Percentiles rank a stretch among this genome's conserved stretches.
Conservation (phyloP, 2,888 invertebrate species). For the Mimumesa dahlbomi region DNA sequence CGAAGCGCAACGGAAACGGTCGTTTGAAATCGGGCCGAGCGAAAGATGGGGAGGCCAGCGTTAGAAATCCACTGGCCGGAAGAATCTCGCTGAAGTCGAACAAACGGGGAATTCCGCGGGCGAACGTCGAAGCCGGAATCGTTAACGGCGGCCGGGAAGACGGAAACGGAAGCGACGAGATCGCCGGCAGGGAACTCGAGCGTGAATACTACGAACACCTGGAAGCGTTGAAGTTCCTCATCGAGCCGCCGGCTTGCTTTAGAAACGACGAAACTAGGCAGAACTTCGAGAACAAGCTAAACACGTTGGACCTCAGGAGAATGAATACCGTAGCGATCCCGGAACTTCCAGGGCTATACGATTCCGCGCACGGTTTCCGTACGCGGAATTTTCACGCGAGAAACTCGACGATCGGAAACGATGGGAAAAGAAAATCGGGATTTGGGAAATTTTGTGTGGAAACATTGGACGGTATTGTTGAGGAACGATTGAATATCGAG, state of each 20-base stretch:
- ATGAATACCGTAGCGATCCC: conserved; percentile 76
- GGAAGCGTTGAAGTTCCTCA: conserved; percentile 70
- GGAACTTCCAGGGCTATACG: not conserved
- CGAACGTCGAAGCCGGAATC: conserved; percentile 8
- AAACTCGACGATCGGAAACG: not conserved
- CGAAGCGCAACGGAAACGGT: conserved; percentile 4
- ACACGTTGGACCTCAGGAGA: conserved; percentile 72
- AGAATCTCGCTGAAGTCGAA: conserved; percentile 12
- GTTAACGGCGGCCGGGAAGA: conserved; percentile 11
- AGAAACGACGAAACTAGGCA: conserved; percentile 61
- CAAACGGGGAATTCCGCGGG: not conserved
- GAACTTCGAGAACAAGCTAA: conserved; percentile 69
- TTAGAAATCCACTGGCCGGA: not conserved
- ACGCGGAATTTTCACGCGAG: not conserved
- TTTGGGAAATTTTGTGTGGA: conserved; percentile 12
- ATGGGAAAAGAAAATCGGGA: not conserved
- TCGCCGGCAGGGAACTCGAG: conserved; percentile 45
- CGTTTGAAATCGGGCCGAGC: not conserved
- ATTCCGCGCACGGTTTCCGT: not conserved
- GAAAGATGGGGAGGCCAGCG: not conserved
- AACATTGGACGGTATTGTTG: conserved; percentile 51
- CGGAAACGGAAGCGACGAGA: conserved; percentile 28
- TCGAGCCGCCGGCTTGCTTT: conserved; percentile 72
- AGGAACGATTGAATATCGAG: conserved; percentile 63
- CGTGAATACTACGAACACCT: conserved; percentile 69